Evolutionary conservation across 2,797 vertebrate species (phyloP), one percentile per base, ranked within the genome.

Genomic region (Hirundo rustica): DNA sequence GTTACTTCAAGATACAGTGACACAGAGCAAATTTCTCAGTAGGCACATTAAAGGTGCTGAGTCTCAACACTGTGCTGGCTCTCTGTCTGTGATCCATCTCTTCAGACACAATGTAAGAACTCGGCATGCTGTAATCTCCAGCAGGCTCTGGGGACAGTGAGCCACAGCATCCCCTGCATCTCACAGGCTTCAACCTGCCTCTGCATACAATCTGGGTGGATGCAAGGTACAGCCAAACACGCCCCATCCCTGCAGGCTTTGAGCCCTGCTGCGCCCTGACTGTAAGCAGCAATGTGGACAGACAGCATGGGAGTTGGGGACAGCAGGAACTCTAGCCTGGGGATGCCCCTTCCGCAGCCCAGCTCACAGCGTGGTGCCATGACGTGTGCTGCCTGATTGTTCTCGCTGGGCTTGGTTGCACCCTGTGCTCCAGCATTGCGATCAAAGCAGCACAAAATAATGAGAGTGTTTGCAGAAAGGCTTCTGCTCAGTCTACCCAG

Each of bases 321-420:
- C 1, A 0, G 2, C 40, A 60, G 44, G 40, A 48, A 36, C 51
- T 44, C 29, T 36, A 61, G 38, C 20, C 30, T 16, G 32, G 36
- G 25, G 76, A 22, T 50, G 42, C 42, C 50, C 65, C 54, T 66
- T 88, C 26, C 29, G 6, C 54, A 71, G 44, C 25, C 44, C 67
- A 62, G 65, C 27, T 73, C 51, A 21, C 64, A 48, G 58, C 1
- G 0, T 66, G 30, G 29, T 67, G 74, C 44, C 51, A 0, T 36
- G 74, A 80, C 13, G 18, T 38, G 40, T 34, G 55, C 53, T 76
- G 42, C 57, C 11, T 29, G 60, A 20, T 25, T 79, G 60, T 10
- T 71, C 50, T 55, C 9, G 32, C 36, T 55, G 67, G 64, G 67
- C 53, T 73, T 44, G 48, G 36, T 16, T 93, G 66, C 48, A 42